phyloP scores from a whole-genome alignment of 1,140 invertebrate species.

The Sitophilus oryzae region DNA sequence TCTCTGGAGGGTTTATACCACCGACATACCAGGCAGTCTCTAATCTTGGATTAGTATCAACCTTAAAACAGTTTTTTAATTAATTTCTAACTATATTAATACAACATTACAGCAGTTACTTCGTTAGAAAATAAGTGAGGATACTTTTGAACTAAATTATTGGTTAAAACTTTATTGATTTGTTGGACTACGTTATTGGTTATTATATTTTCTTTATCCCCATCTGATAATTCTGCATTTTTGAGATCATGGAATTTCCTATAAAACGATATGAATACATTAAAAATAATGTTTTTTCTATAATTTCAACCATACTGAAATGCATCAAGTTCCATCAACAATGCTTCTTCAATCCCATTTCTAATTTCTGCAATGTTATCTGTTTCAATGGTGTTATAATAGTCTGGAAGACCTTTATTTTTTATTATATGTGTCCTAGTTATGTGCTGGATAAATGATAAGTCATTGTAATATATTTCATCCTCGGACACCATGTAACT shows the following conservation, averaged over 20 bases:
- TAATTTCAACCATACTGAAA: conserved; percentile 38
- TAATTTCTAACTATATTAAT: background rate
- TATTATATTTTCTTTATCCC: conserved; percentile 43
- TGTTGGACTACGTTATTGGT: conserved; percentile 54
- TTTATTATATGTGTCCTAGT: conserved; percentile 63
- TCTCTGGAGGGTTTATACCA: conserved; percentile 54
- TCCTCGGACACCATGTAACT: conserved; percentile 56
- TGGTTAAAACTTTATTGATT: conserved; percentile 61
- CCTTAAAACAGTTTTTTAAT: conserved; percentile 40
- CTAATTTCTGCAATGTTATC: conserved; percentile 46
- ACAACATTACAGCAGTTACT: conserved; percentile 37
- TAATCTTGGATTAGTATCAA: conserved; percentile 65
- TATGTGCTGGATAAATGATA: conserved; percentile 60
- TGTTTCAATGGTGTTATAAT: conserved; percentile 50
- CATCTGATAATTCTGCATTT: conserved; percentile 27
- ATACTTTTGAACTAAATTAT: conserved; percentile 50
- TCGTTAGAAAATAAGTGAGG: conserved; percentile 59
- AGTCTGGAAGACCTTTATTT: conserved; percentile 49
- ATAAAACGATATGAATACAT: conserved; percentile 12
- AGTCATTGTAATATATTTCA: conserved; percentile 57
- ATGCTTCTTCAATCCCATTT: conserved; percentile 52
- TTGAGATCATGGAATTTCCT: conserved; percentile 26
- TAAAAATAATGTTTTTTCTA: background rate
- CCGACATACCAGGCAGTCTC: conserved; percentile 77
- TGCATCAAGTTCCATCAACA: conserved; percentile 52